A percentile compares a stretch with the other conserved stretches of the same genome.
Conservation (phyloP, 2,113 vertebrate species). For the Scomber colias region DNA sequence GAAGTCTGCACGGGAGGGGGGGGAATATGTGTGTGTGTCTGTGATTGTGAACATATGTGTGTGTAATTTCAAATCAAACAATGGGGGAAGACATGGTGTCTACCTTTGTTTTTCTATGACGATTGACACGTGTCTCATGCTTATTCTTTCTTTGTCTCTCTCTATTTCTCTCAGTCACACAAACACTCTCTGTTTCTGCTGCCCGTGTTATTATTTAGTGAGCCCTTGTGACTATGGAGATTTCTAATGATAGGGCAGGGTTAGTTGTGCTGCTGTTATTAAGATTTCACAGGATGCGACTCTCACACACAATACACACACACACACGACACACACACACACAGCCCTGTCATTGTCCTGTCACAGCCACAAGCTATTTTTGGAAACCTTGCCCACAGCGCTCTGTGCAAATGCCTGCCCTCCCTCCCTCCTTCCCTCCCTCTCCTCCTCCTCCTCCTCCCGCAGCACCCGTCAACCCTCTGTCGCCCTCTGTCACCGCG, state of each 20-base stretch:
- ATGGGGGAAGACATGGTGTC: constrained; percentile 28
- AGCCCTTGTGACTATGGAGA: constrained; percentile 65
- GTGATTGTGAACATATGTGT: constrained; percentile 4
- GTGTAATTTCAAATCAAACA: constrained; percentile 47
- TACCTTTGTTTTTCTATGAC: constrained; percentile 13
- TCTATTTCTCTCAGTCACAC: constrained; percentile 22
- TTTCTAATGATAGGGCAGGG: constrained; percentile 74
- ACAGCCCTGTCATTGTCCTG: constrained; percentile 75
- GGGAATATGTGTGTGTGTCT: neutral
- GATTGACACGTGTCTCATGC: constrained; percentile 13
- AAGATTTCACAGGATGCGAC: constrained; percentile 73
- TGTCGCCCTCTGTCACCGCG: constrained; percentile 63
- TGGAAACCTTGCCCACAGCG: constrained; percentile 66
- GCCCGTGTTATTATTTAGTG: constrained; percentile 61
- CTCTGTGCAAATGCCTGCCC: constrained; percentile 63
- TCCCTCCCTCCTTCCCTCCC: constrained; percentile 59
- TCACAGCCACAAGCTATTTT: constrained; percentile 79
- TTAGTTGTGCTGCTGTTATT: constrained; percentile 73
- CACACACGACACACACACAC: constrained; percentile 13
- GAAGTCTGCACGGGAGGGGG: neutral
- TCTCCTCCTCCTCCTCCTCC: constrained; percentile 41
- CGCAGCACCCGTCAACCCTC: constrained; percentile 66
- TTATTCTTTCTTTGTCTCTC: constrained; percentile 13
- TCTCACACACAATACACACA: constrained; percentile 43
- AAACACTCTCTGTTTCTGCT: constrained; percentile 14